Conservation (phyloP, 2,113 vertebrate genomes). For the Nannobrachium achirus region DNA sequence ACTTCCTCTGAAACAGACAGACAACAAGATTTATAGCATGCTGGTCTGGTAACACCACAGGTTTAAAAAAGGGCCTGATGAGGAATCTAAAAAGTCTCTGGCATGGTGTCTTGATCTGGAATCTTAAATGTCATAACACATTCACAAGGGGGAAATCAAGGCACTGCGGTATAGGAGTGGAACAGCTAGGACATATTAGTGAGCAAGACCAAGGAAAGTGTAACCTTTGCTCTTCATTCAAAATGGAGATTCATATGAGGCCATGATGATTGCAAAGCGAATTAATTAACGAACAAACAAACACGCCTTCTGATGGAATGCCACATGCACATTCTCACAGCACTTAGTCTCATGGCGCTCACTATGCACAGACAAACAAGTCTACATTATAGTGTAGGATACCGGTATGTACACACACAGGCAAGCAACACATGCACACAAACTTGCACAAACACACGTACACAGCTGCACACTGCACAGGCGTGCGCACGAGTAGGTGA, state of each 20-base stretch:
- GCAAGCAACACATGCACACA: slow-evolving; percentile 1
- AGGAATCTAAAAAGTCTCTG: background rate
- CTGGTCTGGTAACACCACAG: too few species aligned
- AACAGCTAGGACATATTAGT: slow-evolving; percentile 41
- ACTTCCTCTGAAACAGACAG: too few species aligned
- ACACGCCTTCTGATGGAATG: background rate
- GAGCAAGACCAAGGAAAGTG: background rate
- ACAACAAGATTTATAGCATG: too few species aligned
- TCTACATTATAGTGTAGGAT: background rate
- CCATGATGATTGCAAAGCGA: slow-evolving; percentile 15
- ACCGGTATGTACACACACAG: slow-evolving; percentile 9
- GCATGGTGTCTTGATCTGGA: slow-evolving; percentile 5
- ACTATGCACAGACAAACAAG: slow-evolving; percentile 12
- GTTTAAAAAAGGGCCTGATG: background rate
- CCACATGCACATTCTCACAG: background rate
- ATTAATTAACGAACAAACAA: background rate
- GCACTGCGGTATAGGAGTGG: background rate
- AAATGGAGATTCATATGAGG: background rate
- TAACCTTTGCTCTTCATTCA: slow-evolving; percentile 26
- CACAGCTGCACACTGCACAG: slow-evolving; percentile 8
- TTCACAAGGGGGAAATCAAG: background rate
- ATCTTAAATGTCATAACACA: slow-evolving; percentile 15
- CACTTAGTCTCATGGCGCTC: background rate
- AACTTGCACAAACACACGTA: slow-evolving; percentile 3
- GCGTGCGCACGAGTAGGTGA: background rate